A percentile compares a stretch with the other conserved stretches of the same genome.
Conservation (phyloP, 2,113 vertebrate genomes). For the Eira barbara region DNA sequence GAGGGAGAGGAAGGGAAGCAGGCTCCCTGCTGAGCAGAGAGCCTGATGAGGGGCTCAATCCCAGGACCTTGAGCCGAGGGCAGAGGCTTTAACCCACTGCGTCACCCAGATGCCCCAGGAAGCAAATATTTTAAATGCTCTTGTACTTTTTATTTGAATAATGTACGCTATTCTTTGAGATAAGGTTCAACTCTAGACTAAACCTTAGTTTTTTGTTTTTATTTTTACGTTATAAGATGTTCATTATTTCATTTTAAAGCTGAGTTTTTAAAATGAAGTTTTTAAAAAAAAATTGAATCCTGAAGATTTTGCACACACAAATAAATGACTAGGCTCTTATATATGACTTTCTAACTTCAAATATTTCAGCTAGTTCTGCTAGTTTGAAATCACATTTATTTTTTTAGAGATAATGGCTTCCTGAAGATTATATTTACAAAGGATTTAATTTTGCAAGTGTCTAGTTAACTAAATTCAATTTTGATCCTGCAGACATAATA, state of each 20-base stretch:
- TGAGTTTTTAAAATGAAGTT: not conserved
- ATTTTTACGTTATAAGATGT: not conserved
- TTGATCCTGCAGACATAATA: not conserved
- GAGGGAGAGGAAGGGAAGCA: too few species aligned
- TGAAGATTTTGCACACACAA: not conserved
- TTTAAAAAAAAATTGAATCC: not conserved
- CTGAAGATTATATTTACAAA: not conserved
- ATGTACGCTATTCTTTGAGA: not conserved
- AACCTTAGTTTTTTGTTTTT: not conserved
- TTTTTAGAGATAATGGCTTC: not conserved
- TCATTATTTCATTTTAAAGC: not conserved
- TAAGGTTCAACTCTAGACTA: not conserved
- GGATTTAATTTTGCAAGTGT: not conserved
- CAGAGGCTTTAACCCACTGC: too few species aligned
- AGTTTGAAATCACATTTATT: not conserved
- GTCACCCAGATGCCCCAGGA: too few species aligned
- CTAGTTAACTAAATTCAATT: not conserved
- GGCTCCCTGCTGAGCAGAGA: too few species aligned
- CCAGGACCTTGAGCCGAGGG: too few species aligned
- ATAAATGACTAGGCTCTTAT: not conserved
- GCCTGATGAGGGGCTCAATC: fast-evolving
- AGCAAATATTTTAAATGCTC: not conserved
- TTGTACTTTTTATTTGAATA: not conserved
- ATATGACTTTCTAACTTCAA: not conserved
- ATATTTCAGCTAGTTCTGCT: not conserved